Conservation (phyloP, 2,888 invertebrate species). For the Escarpia spicata region DNA sequence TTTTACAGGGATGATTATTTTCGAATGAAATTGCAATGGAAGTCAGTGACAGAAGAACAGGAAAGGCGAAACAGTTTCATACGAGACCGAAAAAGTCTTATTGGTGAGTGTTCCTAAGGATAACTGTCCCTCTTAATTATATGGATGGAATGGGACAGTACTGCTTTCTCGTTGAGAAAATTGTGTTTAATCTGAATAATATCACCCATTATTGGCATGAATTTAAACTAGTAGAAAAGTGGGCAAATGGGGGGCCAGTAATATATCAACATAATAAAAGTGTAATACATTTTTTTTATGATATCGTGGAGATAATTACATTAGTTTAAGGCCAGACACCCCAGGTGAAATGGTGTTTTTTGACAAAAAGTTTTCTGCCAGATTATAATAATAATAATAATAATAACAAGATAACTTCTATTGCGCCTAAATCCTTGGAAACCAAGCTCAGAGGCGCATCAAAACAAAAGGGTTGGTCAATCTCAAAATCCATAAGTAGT, state of each 20-base stretch:
- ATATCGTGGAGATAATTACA: neutral
- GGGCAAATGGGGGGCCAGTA: neutral
- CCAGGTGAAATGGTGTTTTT: too few relatives aligned
- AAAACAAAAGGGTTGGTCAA: too few relatives aligned
- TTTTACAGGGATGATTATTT: constrained; percentile 80
- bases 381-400: too few relatives aligned
- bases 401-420: too few relatives aligned
- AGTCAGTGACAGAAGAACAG: constrained; percentile 85
- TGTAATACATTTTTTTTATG: neutral
- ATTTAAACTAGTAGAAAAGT: neutral
- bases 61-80: constrained; percentile 88
- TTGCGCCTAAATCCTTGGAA: too few relatives aligned
- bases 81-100: constrained; percentile 89
- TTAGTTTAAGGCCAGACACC: too few relatives aligned
- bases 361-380: too few relatives aligned
- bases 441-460: too few relatives aligned
- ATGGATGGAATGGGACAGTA: neutral
- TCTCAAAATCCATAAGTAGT: too few relatives aligned
- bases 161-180: neutral
- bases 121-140: neutral
- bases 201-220: neutral
- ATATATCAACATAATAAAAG: neutral
- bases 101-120: constrained; percentile 70
- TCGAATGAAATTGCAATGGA: constrained; percentile 97
- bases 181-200: too few relatives aligned